phyloP scores from a whole-genome alignment of 2,888 invertebrate species.

The Calameuta idolon region DNA sequence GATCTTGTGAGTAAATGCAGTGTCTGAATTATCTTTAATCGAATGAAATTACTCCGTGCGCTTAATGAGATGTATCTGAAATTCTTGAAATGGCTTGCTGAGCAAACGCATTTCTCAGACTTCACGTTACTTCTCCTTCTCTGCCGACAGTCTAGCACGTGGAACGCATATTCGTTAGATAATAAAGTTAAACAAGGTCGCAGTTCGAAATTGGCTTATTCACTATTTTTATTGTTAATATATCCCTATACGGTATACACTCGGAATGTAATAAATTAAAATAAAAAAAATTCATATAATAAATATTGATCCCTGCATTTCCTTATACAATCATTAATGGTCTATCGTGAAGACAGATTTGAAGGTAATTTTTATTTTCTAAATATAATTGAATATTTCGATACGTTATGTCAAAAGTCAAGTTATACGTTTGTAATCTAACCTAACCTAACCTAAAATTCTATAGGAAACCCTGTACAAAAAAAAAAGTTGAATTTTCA shows the following conservation, averaged over 20 bases:
- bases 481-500: too few species aligned
- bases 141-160: neutral
- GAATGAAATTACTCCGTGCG: slow-evolving; percentile 5
- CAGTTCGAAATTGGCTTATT: neutral
- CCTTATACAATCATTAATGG: too few species aligned
- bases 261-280: neutral
- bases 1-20: neutral
- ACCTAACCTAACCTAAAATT: neutral
- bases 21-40: slow-evolving; percentile 7
- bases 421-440: too few species aligned
- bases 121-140: neutral
- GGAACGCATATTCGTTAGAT: neutral
- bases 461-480: neutral
- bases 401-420: too few species aligned
- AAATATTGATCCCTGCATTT: too few species aligned
- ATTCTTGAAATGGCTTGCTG: neutral
- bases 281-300: neutral
- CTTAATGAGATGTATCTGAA: slow-evolving; percentile 12
- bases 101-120: slow-evolving; percentile 7
- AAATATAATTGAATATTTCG: too few species aligned
- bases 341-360: too few species aligned
- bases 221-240: too few species aligned
- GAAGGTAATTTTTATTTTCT: too few species aligned
- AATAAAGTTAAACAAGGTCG: neutral
- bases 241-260: too few species aligned